Evolutionary conservation across 2,113 vertebrate species (phyloP).

Genomic region (Aphelocoma coerulescens): DNA sequence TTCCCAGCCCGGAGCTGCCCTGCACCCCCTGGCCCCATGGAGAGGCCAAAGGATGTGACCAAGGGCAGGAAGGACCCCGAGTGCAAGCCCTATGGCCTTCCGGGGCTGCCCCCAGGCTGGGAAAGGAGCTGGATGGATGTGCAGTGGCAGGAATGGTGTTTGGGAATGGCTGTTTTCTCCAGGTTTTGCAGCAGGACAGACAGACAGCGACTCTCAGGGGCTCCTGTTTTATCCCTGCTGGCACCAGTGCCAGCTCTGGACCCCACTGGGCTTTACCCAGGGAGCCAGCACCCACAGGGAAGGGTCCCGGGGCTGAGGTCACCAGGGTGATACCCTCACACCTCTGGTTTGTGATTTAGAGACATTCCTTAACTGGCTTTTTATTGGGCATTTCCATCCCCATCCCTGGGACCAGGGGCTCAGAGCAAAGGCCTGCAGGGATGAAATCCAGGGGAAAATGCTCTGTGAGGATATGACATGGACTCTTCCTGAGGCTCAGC

Average conservation of each 20-base stretch:
- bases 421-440: not conserved
- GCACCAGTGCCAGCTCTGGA: not conserved
- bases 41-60: not conserved
- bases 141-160: not conserved
- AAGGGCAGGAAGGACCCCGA: not conserved
- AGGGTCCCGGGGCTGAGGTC: not conserved
- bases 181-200: not conserved
- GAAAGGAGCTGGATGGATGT: not conserved
- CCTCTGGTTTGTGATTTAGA: not conserved
- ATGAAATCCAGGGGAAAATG: not conserved
- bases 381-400: not conserved
- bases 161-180: not conserved
- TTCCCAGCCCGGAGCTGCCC: not conserved
- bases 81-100: not conserved
- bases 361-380: not conserved
- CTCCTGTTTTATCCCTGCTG: not conserved
- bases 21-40: not conserved
- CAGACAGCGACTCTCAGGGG: not conserved
- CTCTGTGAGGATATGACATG: not conserved
- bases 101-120: not conserved
- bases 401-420: not conserved
- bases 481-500: not conserved
- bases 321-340: not conserved
- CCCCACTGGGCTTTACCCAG: not conserved
- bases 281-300: not conserved